Percentiles rank a stretch among this genome's conserved stretches.
These are phyloP conservation scores for Mico argentatus DNA, from an alignment of 2,797 vertebrate genomes.

Conservation along the genomic window DNA sequence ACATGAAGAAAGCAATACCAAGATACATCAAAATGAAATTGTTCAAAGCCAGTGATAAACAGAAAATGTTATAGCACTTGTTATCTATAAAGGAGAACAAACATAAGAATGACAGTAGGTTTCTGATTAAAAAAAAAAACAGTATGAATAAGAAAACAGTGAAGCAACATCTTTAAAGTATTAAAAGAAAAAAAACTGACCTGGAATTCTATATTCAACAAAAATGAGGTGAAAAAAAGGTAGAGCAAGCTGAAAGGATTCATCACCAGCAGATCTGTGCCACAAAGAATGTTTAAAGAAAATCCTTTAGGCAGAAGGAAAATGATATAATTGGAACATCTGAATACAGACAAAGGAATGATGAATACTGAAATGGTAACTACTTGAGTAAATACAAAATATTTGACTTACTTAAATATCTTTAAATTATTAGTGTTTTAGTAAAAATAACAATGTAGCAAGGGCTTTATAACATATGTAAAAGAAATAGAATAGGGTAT, in stretches of 20 bases:
- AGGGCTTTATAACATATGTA: not conserved
- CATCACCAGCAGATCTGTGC: not conserved
- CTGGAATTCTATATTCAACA: constrained; percentile 42
- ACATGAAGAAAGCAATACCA: not conserved
- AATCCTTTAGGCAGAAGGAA: not conserved
- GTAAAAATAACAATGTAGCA: not conserved
- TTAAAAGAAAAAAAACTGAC: constrained; percentile 9
- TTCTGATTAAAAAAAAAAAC: not conserved
- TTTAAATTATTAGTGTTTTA: not conserved
- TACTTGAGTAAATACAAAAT: not conserved
- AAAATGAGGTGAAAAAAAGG: not conserved
- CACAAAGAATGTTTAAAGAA: not conserved
- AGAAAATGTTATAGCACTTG: not conserved
- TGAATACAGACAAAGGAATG: not conserved
- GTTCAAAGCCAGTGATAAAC: not conserved
- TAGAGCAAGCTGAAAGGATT: not conserved
- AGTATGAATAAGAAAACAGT: not conserved
- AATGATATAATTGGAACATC: not conserved
- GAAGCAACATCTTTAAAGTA: not conserved
- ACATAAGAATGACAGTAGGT: not conserved
- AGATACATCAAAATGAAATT: constrained; percentile 6
- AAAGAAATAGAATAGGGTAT: not conserved
- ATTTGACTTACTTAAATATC: not conserved
- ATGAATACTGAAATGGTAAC: not conserved
- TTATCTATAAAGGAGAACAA: not conserved